Evolutionary conservation across 2,888 invertebrate species (phyloP), one percentile per base, ranked within the genome.

Genomic region (Limnephilus marmoratus): DNA sequence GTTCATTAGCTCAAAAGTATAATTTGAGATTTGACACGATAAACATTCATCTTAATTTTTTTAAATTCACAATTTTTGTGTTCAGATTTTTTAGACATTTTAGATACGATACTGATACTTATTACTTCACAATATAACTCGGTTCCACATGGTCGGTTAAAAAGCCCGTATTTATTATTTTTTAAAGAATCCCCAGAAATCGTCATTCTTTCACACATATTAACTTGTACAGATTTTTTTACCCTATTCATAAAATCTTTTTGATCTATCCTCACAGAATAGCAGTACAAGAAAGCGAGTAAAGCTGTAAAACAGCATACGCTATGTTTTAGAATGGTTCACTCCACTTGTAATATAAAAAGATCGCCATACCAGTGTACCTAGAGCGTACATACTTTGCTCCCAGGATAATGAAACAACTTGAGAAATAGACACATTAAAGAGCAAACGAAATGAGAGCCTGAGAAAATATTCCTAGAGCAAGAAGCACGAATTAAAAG

Each of bases 281-380:
- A n/a, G 29, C 31, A 49, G 53, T 18, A 91, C 53, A 90, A 89
- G 85, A 24, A 83, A n/a, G 83, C 34, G 89, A 82, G 37, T 45
- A 81, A 90, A 86, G 92, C 81, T 90, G 92, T 92, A 90, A 92
- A 92, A 90, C 34, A 80, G 82, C 81, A 90, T 68, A 90, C 90
- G 85, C 31, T 81, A 86, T 81, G 90, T 90, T 90, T 86, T 31
- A 85, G 81, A 85, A 90, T 90, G 90, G 90, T 83, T 90, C 31
- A 90, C 90, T 90, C 53, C 53, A 85, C 49, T 83, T 83, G 45
- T 18, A 31, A 87, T 18, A 87, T 34, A 87, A 87, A 86, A 87
- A 87, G 87, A 49, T 53, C 87, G 1, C 49, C 29, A 49, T 31
- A 31, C 49, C 53, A n/a, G 18, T 68, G 49, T 9, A 53, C 68